A percentile compares a stretch with the other conserved stretches of the same genome.
phyloP scores from a whole-genome alignment of 2,113 vertebrate genomes.

The Crotalus viridis region DNA sequence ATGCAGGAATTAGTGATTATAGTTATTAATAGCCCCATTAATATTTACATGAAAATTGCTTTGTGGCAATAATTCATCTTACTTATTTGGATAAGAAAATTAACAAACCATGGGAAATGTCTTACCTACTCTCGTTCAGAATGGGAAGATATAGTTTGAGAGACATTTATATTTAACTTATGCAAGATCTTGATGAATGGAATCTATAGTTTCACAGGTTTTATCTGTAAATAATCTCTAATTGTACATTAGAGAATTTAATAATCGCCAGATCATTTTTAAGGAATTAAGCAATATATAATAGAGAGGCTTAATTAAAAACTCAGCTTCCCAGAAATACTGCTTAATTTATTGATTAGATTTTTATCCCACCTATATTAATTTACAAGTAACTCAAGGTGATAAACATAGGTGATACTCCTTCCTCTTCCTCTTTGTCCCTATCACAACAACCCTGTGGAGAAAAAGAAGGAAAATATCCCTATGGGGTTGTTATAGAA shows the following conservation, averaged over 20 bases:
- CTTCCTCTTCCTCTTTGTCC: background rate
- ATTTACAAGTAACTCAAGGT: background rate
- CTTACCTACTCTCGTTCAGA: background rate
- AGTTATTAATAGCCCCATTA: background rate
- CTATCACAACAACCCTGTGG: background rate
- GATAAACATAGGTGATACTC: background rate
- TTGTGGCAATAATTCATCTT: background rate
- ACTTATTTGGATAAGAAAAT: background rate
- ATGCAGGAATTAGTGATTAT: background rate
- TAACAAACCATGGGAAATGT: background rate
- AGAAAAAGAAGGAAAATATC: background rate
- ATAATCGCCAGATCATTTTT: background rate
- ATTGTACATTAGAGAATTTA: background rate
- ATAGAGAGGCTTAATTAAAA: background rate
- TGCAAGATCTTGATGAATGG: background rate
- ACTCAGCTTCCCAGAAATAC: background rate
- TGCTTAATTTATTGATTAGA: background rate
- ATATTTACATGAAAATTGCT: background rate
- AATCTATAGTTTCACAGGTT: conserved; percentile 2
- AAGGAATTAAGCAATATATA: background rate
- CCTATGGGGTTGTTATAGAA: background rate
- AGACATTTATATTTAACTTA: background rate
- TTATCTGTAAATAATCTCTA: conserved; percentile 13
- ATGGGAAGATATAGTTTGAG: background rate
- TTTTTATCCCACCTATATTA: background rate